phyloP scores from a whole-genome alignment of 2,888 invertebrate genomes.

The Plusia festucae region DNA sequence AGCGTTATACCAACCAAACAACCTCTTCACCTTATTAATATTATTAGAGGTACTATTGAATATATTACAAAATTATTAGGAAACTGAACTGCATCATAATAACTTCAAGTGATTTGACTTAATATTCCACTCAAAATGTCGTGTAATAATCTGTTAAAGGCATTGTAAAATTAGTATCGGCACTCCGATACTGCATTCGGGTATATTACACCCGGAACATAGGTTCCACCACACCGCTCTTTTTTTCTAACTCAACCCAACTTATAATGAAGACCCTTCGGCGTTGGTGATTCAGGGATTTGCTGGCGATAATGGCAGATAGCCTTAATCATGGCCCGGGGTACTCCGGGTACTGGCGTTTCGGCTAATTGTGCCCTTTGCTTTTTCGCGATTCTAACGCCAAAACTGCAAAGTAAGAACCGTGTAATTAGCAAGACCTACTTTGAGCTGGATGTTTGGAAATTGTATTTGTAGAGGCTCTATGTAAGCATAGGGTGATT shows the following conservation, averaged over 20 bases:
- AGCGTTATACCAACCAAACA: no score
- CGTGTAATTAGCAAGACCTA: conserved; percentile 51
- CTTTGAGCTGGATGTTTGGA: conserved; percentile 14
- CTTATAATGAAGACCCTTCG: conserved; percentile 53
- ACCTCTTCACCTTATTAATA: no score
- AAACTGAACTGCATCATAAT: no score
- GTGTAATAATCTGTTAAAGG: no score
- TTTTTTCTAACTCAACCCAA: conserved; percentile 8
- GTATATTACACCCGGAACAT: no score
- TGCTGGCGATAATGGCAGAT: conserved; percentile 56
- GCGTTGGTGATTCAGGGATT: conserved; percentile 63
- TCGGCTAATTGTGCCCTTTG: conserved; percentile 48
- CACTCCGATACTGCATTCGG: no score
- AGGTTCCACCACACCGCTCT: conserved; percentile 9
- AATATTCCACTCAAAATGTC: no score
- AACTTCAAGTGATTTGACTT: no score
- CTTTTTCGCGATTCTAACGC: conserved; percentile 46
- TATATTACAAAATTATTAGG: no score
- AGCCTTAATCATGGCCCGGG: conserved; percentile 51
- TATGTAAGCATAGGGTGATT: conserved; percentile 5
- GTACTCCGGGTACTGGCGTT: conserved; percentile 27
- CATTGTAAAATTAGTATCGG: no score
- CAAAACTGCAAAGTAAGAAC: conserved; percentile 40
- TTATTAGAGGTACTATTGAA: no score
- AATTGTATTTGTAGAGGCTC: conserved; percentile 16